phyloP scores from a whole-genome alignment of 1,140 invertebrate species.

The Dreissena polymorpha region DNA sequence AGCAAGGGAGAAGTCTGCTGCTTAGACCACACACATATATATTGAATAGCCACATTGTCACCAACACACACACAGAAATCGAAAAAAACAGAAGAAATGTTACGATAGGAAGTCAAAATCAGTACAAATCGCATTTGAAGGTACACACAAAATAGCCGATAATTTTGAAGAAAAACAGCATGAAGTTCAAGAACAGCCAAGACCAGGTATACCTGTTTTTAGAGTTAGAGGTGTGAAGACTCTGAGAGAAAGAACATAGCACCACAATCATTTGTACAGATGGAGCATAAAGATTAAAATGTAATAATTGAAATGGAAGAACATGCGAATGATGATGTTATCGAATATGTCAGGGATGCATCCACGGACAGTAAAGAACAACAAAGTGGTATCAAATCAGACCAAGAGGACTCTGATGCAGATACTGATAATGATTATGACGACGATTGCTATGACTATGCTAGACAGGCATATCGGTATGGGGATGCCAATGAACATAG shows the following conservation, averaged over 20 bases:
- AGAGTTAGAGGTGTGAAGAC: background rate
- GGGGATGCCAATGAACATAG: background rate
- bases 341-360: background rate
- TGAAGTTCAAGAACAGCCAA: background rate
- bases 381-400: background rate
- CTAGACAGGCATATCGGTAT: background rate
- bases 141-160: background rate
- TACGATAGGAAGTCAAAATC: background rate
- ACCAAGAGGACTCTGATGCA: background rate
- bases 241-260: background rate
- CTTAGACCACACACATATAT: background rate
- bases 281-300: background rate
- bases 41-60: background rate
- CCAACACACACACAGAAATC: background rate
- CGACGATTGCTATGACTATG: too few species aligned
- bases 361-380: background rate
- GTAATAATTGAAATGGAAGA: too few species aligned
- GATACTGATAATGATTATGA: background rate
- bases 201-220: background rate
- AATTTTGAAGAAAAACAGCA: background rate
- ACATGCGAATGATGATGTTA: background rate
- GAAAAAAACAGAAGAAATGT: too few species aligned
- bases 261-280: background rate
- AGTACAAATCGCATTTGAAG: background rate
- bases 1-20: too few species aligned